Evolutionary conservation across 2,888 invertebrate genomes (phyloP).

Genomic region (Chloroclystis v-ata): DNA sequence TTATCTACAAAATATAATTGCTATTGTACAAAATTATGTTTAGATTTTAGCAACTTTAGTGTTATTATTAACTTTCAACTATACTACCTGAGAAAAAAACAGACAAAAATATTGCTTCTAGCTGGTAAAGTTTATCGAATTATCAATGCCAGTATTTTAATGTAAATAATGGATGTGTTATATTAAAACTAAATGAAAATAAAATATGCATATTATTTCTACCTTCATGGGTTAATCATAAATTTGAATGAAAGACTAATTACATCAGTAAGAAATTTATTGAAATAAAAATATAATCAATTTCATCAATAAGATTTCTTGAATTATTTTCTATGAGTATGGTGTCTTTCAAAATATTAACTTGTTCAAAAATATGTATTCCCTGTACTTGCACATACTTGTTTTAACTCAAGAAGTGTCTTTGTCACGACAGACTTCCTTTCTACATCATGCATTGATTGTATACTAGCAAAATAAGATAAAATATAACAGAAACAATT

Average conservation of each 20-base stretch:
- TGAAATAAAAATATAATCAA: constrained; percentile 63
- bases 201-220: constrained; percentile 38
- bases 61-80: constrained; percentile 30
- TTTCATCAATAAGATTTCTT: constrained; percentile 60
- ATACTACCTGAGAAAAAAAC: constrained; percentile 20
- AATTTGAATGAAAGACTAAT: constrained; percentile 29
- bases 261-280: constrained; percentile 60
- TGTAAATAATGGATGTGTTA: constrained; percentile 74
- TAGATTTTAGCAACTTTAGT: constrained; percentile 44
- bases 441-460: constrained; percentile 5
- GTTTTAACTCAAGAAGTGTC: constrained; percentile 31
- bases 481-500: constrained; percentile 42
- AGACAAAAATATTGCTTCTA: constrained; percentile 28
- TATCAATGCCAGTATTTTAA: constrained; percentile 75
- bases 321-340: constrained; percentile 53
- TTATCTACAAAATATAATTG: constrained; percentile 37
- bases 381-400: constrained; percentile 71
- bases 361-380: constrained; percentile 59
- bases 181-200: constrained; percentile 65
- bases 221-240: constrained; percentile 4
- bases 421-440: constrained; percentile 21
- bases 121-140: constrained; percentile 45
- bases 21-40: constrained; percentile 56
- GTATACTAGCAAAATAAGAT: constrained; percentile 29
- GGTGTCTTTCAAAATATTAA: constrained; percentile 52